phyloP scores from a whole-genome alignment of 1,140 invertebrate genomes.

The Magallana angulata region DNA sequence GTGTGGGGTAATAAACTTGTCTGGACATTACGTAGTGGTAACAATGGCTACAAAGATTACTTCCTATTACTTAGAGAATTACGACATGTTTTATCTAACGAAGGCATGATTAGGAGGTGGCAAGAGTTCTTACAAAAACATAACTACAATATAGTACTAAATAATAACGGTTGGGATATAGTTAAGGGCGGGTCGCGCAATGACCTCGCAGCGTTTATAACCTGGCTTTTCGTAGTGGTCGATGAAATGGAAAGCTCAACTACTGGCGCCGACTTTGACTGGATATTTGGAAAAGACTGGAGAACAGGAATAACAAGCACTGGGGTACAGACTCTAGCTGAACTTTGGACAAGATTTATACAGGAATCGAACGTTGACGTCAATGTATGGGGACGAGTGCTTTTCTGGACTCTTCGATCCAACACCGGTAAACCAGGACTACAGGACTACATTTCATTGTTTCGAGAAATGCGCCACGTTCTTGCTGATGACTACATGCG shows the following conservation, averaged over 20 bases:
- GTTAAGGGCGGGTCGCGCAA: conserved; percentile 32
- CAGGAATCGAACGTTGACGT: conserved; percentile 1
- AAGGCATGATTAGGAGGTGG: conserved; percentile 39
- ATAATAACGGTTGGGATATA: conserved; percentile 34
- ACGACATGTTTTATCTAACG: conserved; percentile 36
- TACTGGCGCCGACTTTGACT: conserved; percentile 1
- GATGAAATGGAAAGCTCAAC: conserved; percentile 22
- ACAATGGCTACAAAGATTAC: conserved; percentile 18
- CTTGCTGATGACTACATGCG: conserved; percentile 30
- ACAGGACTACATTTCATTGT: not conserved
- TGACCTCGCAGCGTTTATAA: conserved; percentile 26
- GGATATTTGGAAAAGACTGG: conserved; percentile 25
- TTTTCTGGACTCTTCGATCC: conserved; percentile 41
- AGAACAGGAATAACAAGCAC: conserved; percentile 18
- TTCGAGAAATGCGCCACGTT: conserved; percentile 44
- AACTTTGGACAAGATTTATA: conserved; percentile 48
- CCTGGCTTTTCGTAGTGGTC: conserved; percentile 30
- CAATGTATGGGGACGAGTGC: not conserved
- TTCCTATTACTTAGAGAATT: conserved; percentile 46
- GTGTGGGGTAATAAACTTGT: conserved; percentile 8
- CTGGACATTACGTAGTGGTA: conserved; percentile 42
- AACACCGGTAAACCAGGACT: conserved; percentile 13
- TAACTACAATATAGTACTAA: conserved; percentile 36
- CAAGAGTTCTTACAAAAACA: conserved; percentile 39
- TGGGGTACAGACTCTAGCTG: conserved; percentile 26